These are phyloP conservation scores for Eulemur albifrons DNA, from an alignment of 2,797 vertebrate genomes.

Conservation along the genomic window DNA sequence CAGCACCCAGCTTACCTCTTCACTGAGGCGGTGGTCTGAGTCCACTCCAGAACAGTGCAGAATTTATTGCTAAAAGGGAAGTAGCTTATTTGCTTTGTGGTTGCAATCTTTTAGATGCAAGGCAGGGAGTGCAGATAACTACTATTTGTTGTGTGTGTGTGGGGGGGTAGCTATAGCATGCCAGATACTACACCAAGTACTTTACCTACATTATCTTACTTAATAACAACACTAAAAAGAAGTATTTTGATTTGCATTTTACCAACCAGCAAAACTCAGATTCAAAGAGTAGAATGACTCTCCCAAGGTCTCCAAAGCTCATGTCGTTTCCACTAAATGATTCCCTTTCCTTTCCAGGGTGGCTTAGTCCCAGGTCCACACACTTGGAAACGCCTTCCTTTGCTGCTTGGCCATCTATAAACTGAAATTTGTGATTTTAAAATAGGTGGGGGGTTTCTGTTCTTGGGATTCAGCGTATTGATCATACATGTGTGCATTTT, in stretches of 20 bases:
- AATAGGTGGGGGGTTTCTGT: background rate
- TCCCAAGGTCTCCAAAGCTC: background rate
- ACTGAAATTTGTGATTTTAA: background rate
- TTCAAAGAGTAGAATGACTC: no score
- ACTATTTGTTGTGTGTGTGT: background rate
- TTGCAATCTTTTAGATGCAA: background rate
- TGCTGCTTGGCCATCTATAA: background rate
- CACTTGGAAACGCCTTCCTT: background rate
- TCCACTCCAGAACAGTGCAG: background rate
- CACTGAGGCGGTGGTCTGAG: background rate
- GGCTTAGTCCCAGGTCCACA: background rate
- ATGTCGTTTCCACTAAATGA: background rate
- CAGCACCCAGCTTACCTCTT: background rate
- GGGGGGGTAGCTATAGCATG: background rate
- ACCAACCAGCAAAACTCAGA: background rate
- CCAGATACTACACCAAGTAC: fast-evolving
- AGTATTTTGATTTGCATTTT: background rate
- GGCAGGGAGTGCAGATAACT: background rate
- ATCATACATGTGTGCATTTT: background rate
- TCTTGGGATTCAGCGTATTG: background rate
- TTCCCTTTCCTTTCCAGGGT: background rate
- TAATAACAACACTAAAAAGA: background rate
- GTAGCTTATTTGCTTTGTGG: background rate
- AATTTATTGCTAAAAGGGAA: background rate
- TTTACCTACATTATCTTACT: background rate